Conservation (phyloP, 2,888 invertebrate species). For the Leptinotarsa rubiginosa region DNA sequence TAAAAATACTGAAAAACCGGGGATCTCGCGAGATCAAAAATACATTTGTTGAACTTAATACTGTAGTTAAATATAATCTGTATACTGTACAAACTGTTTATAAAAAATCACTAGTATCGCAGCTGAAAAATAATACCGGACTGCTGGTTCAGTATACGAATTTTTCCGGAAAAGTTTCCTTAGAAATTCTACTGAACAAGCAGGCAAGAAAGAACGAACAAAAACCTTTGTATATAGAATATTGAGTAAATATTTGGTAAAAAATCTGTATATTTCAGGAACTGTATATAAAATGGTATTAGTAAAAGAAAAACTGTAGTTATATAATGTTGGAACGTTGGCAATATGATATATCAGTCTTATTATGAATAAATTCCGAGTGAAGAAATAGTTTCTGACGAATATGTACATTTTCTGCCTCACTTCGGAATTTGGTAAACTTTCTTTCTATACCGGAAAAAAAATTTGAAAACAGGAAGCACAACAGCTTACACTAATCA, state of each 20-base stretch:
- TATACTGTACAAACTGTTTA: slow-evolving; percentile 65
- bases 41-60: slow-evolving; percentile 56
- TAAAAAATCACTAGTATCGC: slow-evolving; percentile 65
- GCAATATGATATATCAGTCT: slow-evolving; percentile 67
- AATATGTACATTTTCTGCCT: slow-evolving; percentile 37
- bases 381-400: slow-evolving; percentile 36
- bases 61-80: slow-evolving; percentile 60
- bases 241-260: slow-evolving; percentile 65
- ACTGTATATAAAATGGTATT: slow-evolving; percentile 62
- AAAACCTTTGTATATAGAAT: slow-evolving; percentile 64
- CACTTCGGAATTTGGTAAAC: slow-evolving; percentile 54
- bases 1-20: slow-evolving; percentile 57
- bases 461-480: slow-evolving; percentile 61
- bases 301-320: slow-evolving; percentile 54
- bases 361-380: slow-evolving; percentile 58
- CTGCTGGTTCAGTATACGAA: slow-evolving; percentile 16
- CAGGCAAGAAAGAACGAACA: slow-evolving; percentile 43
- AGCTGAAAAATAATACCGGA: slow-evolving; percentile 52
- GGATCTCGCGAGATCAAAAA: slow-evolving; percentile 53
- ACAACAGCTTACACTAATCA: slow-evolving; percentile 57
- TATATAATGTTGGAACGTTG: slow-evolving; percentile 61
- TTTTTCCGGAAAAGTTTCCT: not conserved
- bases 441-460: slow-evolving; percentile 56
- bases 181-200: slow-evolving; percentile 22
- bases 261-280: slow-evolving; percentile 67